These are phyloP conservation scores for Enteromius radiatus DNA, from an alignment of 2,797 vertebrate species.

Conservation along the genomic window DNA sequence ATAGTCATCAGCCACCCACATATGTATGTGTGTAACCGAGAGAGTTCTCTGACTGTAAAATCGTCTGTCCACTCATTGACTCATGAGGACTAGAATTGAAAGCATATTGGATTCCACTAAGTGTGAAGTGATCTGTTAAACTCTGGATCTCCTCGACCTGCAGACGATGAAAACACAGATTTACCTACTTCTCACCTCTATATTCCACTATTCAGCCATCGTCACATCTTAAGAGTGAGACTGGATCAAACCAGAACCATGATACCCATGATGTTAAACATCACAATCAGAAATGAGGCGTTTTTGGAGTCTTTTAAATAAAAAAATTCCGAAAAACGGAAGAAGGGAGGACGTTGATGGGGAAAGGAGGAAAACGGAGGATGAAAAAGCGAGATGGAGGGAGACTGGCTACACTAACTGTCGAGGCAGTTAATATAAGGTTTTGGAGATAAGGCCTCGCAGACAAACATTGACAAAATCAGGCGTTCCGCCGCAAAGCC, in stretches of 20 bases:
- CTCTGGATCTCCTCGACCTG: conserved; percentile 19
- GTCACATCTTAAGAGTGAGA: background rate
- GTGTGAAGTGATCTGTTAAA: conserved; percentile 39
- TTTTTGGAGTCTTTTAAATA: background rate
- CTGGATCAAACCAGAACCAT: background rate
- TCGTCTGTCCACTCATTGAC: conserved; percentile 34
- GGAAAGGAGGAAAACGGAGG: conserved; percentile 61
- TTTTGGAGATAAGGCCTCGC: conserved; percentile 79
- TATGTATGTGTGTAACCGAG: background rate
- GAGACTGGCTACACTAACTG: conserved; percentile 79
- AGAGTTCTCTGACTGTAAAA: conserved; percentile 2
- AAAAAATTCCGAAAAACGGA: conserved; percentile 4
- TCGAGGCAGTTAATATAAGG: conserved; percentile 84
- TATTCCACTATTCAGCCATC: background rate
- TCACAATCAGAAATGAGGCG: background rate
- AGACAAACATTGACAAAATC: conserved; percentile 86
- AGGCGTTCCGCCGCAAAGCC: conserved; percentile 79
- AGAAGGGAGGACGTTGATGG: conserved; percentile 60
- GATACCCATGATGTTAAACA: background rate
- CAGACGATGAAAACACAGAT: background rate
- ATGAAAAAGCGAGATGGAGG: conserved; percentile 74
- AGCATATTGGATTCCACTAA: conserved; percentile 45
- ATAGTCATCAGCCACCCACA: background rate
- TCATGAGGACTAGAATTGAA: conserved; percentile 13
- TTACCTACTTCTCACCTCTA: conserved; percentile 11